Base-by-base conservation (phyloP, 1,140 invertebrate species). In the Mya arenaria region DNA sequence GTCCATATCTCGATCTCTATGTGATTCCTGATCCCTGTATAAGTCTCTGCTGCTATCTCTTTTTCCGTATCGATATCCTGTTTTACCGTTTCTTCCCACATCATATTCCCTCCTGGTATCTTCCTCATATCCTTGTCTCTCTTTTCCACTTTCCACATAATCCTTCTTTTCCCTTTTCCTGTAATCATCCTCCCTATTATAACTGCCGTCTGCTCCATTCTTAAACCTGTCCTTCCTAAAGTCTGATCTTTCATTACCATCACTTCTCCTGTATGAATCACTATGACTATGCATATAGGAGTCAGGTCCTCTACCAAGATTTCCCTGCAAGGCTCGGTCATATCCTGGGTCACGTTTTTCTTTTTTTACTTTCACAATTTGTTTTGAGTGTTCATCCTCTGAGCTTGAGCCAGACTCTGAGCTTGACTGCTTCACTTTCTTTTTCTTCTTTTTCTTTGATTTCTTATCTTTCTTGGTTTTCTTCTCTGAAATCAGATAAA, bases 401-500 rank as follows among this genome's bases (percentile, higher is more conserved):
- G 71, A 71, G 52, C 62, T 83, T 68, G 62, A 56, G 15, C n/a
- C n/a, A n/a, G 41, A 65, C 82, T 79, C 63, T 75, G 63, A 28
- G 34, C 30, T 32, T 69, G 62, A 65, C 72, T 72, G 72, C 66
- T 85, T 85, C 55, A 82, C 78, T 72, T 87, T 86, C 48, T 88
- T 82, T 65, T 87, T 85, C 56, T 88, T 89, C 30, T 77, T 84
- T 60, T 86, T 84, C 58, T 86, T 86, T 68, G 87, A 84, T 65
- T 85, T 87, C 56, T 84, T 84, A 39, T 84, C 74, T 66, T 87
- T 84, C 41, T 52, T 52, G 19, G 66, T 65, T 41, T 84, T 77
- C 69, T 85, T 82, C 41, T 85, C 68, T 84, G 63, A 68, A 58
- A 84, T 32, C 6, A 30, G 0, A 63, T 28, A 63, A 19, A 15